Base-by-base conservation (phyloP, 1,140 invertebrate species). In the Lutraria rhynchaena region DNA sequence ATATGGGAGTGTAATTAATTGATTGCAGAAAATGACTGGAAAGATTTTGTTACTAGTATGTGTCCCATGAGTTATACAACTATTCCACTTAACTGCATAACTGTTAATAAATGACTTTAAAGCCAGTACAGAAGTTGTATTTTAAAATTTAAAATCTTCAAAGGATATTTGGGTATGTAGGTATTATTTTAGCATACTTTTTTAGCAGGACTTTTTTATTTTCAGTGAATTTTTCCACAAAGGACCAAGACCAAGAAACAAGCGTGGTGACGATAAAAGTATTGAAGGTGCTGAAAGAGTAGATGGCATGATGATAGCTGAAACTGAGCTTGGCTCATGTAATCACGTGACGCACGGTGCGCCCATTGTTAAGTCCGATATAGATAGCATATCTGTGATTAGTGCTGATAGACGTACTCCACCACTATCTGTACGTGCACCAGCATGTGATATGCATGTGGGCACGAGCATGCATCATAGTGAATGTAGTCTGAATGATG, bases 151-250 rank as follows among this genome's bases (percentile, higher is more conserved):
- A n/a, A n/a, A n/a, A n/a, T n/a, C n/a, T n/a, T n/a, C n/a, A n/a
- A n/a, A n/a, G n/a, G n/a, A n/a, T n/a, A n/a, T n/a, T n/a, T n/a
- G n/a, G n/a, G n/a, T n/a, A n/a, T n/a, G n/a, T n/a, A n/a, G n/a
- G n/a, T n/a, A n/a, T n/a, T n/a, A n/a, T n/a, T n/a, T n/a, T n/a
- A n/a, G n/a, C n/a, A n/a, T n/a, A n/a, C n/a, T n/a, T n/a, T n/a
- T n/a, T n/a, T n/a, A n/a, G n/a, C n/a, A n/a, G n/a, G n/a, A n/a
- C n/a, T n/a, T n/a, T n/a, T n/a, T n/a, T n/a, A n/a, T 55, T 41
- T 83, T 46, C 65, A 87, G 86, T 63, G 86, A 87, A 71, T 83
- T 87, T 9, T 87, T 87, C 81, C 83, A 83, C 69, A 87, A 85
- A 19, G 86, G 86, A 7, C 86, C 86, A 7, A 49, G 86, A 46